These are phyloP conservation scores for Lacanobia wlatinum DNA, from an alignment of 2,888 invertebrate species.

Conservation along the genomic window DNA sequence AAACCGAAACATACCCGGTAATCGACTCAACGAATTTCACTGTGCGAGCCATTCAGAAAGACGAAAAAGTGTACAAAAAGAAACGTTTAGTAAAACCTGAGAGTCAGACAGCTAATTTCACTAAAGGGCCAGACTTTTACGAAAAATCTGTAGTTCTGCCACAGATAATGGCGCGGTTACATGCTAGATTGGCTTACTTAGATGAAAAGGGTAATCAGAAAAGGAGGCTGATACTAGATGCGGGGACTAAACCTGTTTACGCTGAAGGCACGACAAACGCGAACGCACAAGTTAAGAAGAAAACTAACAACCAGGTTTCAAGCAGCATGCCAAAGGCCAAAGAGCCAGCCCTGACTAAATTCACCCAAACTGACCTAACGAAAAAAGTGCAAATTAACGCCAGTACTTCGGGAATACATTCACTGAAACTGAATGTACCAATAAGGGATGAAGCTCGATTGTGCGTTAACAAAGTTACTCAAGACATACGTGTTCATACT, in stretches of 20 bases:
- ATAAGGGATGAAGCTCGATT: neutral
- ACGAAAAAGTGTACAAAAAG: constrained; percentile 70
- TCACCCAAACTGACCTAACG: neutral
- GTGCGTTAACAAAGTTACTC: constrained; percentile 3
- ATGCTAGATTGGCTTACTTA: constrained; percentile 49
- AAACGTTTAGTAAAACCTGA: constrained; percentile 57
- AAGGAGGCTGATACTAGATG: constrained; percentile 44
- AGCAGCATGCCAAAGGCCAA: neutral
- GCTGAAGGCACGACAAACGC: constrained; percentile 1
- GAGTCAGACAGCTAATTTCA: constrained; percentile 60
- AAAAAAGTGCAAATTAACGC: neutral
- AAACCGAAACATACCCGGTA: neutral
- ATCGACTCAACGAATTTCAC: constrained; percentile 24
- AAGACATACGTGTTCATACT: constrained; percentile 14
- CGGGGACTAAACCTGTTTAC: neutral
- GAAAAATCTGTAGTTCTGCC: constrained; percentile 73
- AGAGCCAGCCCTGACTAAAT: neutral
- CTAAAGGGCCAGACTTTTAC: constrained; percentile 71
- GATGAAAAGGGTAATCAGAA: constrained; percentile 24
- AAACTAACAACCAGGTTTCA: neutral
- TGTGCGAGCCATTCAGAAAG: constrained; percentile 59
- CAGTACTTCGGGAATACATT: neutral
- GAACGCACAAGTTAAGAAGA: neutral
- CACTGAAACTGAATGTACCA: neutral
- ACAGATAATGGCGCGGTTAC: constrained; percentile 69